A percentile compares a stretch with the other conserved stretches of the same genome.
phyloP scores from a whole-genome alignment of 2,113 vertebrate genomes.

The Heteronetta atricapilla region DNA sequence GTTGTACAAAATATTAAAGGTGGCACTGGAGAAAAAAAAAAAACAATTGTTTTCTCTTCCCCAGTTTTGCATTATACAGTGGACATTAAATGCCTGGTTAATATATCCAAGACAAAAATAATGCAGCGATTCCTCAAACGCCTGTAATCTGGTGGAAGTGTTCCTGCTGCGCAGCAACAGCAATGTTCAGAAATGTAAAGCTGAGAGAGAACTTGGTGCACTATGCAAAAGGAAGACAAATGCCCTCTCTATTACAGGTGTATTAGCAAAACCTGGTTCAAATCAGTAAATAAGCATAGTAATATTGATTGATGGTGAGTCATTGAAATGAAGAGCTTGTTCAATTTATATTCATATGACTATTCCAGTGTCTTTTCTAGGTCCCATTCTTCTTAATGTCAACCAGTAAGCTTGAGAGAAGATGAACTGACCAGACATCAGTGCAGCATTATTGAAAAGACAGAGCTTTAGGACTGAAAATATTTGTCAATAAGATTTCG shows the following conservation, averaged over 20 bases:
- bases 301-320: background rate
- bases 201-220: background rate
- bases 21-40: background rate
- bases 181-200: fast-evolving
- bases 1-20: background rate
- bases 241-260: fast-evolving
- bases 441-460: background rate
- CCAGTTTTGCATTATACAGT: background rate
- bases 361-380: background rate
- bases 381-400: background rate
- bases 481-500: background rate
- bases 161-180: too few relatives aligned
- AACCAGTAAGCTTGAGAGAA: background rate
- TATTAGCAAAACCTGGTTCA: background rate
- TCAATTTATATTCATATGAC: background rate
- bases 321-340: background rate
- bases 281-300: background rate
- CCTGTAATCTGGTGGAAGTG: background rate
- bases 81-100: background rate
- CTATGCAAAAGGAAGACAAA: background rate
- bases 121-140: background rate
- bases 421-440: background rate
- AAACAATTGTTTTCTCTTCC: background rate
- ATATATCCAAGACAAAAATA: background rate
- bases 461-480: background rate